These are phyloP conservation scores for Meghimatium bilineatum DNA, from an alignment of 2,888 invertebrate genomes.

Conservation along the genomic window DNA sequence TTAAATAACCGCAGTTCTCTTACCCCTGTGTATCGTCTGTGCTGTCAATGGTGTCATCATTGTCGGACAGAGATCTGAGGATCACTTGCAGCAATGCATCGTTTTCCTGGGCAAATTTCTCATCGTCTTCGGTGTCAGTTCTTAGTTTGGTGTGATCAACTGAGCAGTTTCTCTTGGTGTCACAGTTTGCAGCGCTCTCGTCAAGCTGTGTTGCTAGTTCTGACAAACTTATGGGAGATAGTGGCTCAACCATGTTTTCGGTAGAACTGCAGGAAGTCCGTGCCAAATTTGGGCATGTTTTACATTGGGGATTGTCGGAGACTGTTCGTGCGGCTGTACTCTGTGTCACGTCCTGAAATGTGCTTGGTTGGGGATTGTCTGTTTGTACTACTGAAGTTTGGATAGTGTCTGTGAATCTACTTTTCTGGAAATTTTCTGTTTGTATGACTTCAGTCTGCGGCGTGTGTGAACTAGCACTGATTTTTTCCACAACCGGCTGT, in stretches of 20 bases:
- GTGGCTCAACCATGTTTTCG: background rate
- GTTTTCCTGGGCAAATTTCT: background rate
- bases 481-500: no score
- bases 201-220: background rate
- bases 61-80: background rate
- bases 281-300: no score
- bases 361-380: background rate
- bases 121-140: conserved; percentile 8
- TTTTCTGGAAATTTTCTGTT: background rate
- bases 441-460: background rate
- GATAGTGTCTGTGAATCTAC: background rate
- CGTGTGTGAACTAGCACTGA: background rate
- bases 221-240: background rate
- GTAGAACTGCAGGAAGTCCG: background rate
- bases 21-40: background rate
- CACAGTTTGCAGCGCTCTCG: background rate
- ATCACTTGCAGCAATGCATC: conserved; percentile 10
- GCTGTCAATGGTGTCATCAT: background rate
- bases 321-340: background rate
- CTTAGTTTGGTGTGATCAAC: background rate
- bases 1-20: no score
- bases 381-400: background rate
- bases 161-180: background rate
- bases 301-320: background rate
- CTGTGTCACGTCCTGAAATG: background rate